phyloP scores from a whole-genome alignment of 2,113 vertebrate genomes.

The Brachypteracias leptosomus region DNA sequence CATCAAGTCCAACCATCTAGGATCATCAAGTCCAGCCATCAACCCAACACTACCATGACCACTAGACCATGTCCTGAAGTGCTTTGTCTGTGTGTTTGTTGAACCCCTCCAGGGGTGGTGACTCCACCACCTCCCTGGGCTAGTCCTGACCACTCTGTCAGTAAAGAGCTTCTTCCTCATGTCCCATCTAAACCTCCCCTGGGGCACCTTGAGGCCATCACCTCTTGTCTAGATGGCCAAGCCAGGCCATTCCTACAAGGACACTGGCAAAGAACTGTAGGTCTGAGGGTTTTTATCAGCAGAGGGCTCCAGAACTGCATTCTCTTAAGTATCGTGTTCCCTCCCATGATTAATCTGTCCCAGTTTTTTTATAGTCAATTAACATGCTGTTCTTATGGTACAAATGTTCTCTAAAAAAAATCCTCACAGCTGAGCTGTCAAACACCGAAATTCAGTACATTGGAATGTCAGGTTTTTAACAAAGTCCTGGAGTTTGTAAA shows the following conservation, averaged over 20 bases:
- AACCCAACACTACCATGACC: too few species aligned
- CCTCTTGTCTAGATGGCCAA: neutral
- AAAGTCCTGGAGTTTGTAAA: conserved; percentile 33
- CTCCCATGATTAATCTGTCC: conserved; percentile 69
- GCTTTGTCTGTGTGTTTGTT: too few species aligned
- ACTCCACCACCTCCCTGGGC: too few species aligned
- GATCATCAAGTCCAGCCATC: too few species aligned
- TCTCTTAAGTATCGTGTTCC: neutral
- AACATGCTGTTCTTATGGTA: conserved; percentile 51
- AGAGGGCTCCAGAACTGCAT: conserved; percentile 22
- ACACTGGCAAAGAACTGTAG: neutral
- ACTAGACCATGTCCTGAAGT: too few species aligned
- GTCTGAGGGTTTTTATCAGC: neutral
- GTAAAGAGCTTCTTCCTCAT: too few species aligned
- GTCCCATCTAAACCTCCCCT: too few species aligned
- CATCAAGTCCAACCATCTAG: too few species aligned
- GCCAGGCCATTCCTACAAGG: neutral
- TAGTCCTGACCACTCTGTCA: too few species aligned
- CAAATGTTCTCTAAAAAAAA: conserved; percentile 46
- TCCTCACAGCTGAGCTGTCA: conserved; percentile 61
- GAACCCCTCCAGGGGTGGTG: too few species aligned
- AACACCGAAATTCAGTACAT: conserved; percentile 33
- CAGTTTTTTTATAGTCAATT: conserved; percentile 67
- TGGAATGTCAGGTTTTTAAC: conserved; percentile 55
- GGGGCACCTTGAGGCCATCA: too few species aligned